These are phyloP conservation scores for Dreissena rostriformis DNA, from an alignment of 1,140 invertebrate species.

Conservation along the genomic window DNA sequence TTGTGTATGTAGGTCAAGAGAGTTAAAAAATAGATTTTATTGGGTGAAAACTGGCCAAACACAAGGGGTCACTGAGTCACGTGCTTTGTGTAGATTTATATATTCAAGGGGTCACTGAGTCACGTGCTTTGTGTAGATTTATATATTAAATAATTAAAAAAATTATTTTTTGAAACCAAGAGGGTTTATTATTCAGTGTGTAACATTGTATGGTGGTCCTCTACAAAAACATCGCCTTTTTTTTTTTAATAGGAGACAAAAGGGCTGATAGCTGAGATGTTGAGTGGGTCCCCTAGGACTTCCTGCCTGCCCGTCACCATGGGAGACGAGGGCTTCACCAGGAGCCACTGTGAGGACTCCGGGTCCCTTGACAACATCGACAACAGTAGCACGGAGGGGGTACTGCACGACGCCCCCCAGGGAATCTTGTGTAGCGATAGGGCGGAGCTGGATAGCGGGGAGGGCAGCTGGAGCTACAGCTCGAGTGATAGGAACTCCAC, in stretches of 20 bases:
- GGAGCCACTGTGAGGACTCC: conserved; percentile 25
- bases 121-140: too few species aligned
- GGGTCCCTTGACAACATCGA: conserved; percentile 54
- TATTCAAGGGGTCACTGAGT: too few species aligned
- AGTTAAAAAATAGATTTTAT: too few species aligned
- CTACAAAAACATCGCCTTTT: too few species aligned
- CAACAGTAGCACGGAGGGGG: conserved; percentile 28
- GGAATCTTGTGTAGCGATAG: not conserved
- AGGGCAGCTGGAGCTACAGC: conserved; percentile 24
- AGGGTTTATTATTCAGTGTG: too few species aligned
- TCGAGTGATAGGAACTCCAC: conserved; percentile 23
- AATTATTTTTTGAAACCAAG: too few species aligned
- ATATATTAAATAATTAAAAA: too few species aligned
- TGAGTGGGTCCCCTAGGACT: conserved; percentile 11
- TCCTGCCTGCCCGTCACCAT: conserved; percentile 15
- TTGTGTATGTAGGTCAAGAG: too few species aligned
- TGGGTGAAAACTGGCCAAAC: too few species aligned
- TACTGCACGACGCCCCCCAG: not conserved
- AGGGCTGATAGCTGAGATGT: conserved; percentile 49
- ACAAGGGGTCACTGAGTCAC: too few species aligned
- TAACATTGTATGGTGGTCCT: not conserved
- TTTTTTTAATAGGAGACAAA: conserved; percentile 18
- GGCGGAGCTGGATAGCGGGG: conserved; percentile 26
- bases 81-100: too few species aligned
- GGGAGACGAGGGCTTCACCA: conserved; percentile 27